Evolutionary conservation across 2,797 vertebrate species (phyloP).

Genomic region (Premnoplex brunnescens): DNA sequence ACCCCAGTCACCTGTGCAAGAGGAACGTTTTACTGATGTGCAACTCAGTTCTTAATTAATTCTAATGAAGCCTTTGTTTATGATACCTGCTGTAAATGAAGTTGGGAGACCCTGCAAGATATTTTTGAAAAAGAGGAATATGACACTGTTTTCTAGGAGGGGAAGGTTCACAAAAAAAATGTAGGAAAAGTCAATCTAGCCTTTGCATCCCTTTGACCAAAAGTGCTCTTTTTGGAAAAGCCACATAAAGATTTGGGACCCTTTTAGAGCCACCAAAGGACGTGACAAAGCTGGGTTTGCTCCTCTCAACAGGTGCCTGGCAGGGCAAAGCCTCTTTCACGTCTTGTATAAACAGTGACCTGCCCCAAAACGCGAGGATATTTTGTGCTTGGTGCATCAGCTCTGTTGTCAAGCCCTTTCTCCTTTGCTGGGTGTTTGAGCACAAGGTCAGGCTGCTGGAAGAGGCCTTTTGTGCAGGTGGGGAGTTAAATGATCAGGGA

Average conservation of each 20-base stretch:
- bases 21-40: background rate
- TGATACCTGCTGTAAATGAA: background rate
- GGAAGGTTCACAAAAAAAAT: too few species aligned
- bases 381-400: accelerated
- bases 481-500: background rate
- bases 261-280: background rate
- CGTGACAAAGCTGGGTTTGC: background rate
- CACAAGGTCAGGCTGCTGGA: background rate
- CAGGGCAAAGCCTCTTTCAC: background rate
- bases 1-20: accelerated
- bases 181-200: background rate
- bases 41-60: background rate
- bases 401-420: background rate
- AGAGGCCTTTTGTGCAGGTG: background rate
- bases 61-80: background rate
- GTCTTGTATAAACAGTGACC: background rate
- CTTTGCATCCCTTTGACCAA: background rate
- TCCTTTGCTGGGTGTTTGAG: background rate
- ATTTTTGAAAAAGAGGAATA: background rate
- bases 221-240: background rate
- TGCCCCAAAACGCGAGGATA: background rate
- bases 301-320: accelerated
- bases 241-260: background rate
- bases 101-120: background rate
- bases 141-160: background rate